phyloP scores from a whole-genome alignment of 2,888 invertebrate genomes.

The Campopleginae sp. region DNA sequence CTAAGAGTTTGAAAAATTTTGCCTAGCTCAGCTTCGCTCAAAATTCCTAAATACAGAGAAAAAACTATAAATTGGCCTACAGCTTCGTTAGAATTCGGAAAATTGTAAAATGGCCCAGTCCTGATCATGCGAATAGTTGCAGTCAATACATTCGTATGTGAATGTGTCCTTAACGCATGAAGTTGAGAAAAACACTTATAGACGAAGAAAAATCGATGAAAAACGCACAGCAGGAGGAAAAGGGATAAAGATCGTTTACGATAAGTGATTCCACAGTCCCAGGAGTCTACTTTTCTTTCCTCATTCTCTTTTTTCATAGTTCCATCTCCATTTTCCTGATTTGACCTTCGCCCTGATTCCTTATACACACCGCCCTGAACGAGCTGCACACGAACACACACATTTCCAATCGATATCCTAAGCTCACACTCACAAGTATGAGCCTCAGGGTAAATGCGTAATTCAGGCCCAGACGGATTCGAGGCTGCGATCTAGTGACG shows the following conservation, averaged over 20 bases:
- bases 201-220: conserved; percentile 11
- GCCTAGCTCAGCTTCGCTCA: no score
- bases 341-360: conserved; percentile 34
- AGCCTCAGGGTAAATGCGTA: conserved; percentile 26
- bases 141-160: conserved; percentile 37
- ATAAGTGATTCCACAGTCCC: conserved; percentile 77
- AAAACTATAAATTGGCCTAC: neutral
- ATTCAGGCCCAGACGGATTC: conserved; percentile 71
- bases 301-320: conserved; percentile 30
- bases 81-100: neutral
- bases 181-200: conserved; percentile 28
- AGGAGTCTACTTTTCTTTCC: conserved; percentile 71
- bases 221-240: conserved; percentile 21
- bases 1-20: no score
- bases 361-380: conserved; percentile 1
- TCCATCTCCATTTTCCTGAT: conserved; percentile 31
- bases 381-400: neutral
- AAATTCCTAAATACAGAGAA: neutral
- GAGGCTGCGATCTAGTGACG: conserved; percentile 72
- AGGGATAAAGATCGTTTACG: conserved; percentile 76
- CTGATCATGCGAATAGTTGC: neutral
- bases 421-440: neutral
- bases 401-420: neutral
- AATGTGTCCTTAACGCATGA: neutral
- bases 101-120: neutral